phyloP scores from a whole-genome alignment of 2,888 invertebrate genomes.

The Autographa pulchrina region DNA sequence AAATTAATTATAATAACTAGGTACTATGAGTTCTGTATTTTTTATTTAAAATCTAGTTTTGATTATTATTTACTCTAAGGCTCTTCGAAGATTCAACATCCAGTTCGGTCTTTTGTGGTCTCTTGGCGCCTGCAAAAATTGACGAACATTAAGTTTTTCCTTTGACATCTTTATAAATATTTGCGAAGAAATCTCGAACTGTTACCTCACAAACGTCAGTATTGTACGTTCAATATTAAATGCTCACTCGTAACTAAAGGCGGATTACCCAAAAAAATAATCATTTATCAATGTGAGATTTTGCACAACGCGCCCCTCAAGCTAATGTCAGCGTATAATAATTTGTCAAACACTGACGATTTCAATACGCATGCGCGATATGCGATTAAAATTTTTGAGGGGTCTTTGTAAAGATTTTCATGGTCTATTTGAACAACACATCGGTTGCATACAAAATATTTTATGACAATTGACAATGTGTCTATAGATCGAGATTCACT shows the following conservation, averaged over 20 bases:
- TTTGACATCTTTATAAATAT: not conserved
- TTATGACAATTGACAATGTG: too few species aligned
- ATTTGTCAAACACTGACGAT: slow-evolving; percentile 1
- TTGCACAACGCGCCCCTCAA: not conserved
- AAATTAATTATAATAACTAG: not conserved
- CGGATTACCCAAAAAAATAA: not conserved
- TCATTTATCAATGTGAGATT: not conserved
- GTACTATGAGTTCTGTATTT: not conserved
- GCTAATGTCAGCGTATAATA: not conserved
- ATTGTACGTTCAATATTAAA: not conserved
- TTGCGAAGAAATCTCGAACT: not conserved
- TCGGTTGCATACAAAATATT: too few species aligned
- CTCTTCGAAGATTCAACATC: slow-evolving; percentile 25
- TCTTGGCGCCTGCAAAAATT: slow-evolving; percentile 35
- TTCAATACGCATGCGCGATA: not conserved
- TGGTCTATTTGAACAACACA: too few species aligned
- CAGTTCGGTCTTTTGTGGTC: slow-evolving; percentile 20
- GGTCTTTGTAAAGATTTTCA: too few species aligned
- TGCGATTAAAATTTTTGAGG: not conserved
- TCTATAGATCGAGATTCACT: too few species aligned
- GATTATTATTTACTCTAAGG: not conserved
- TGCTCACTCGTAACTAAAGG: not conserved
- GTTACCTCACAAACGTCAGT: not conserved
- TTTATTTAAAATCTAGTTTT: not conserved
- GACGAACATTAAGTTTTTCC: not conserved